Conservation (phyloP, 2,113 vertebrate species). For the Sisor rabdophorus region DNA sequence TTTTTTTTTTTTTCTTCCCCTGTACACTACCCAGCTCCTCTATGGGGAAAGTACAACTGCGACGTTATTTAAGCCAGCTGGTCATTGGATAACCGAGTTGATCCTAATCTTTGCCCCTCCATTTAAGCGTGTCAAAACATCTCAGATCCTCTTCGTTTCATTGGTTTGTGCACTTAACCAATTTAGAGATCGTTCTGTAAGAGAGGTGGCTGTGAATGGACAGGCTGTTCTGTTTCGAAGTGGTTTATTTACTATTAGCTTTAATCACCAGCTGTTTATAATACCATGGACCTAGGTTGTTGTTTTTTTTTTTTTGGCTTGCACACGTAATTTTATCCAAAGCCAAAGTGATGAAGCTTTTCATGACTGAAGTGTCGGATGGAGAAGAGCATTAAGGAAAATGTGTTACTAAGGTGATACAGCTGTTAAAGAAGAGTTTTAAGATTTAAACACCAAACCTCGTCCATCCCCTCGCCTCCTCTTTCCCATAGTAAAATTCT, state of each 20-base stretch:
- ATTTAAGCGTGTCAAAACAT: background rate
- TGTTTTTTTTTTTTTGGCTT: constrained; percentile 38
- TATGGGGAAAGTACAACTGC: background rate
- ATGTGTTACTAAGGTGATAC: background rate
- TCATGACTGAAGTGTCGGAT: background rate
- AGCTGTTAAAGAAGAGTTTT: constrained; percentile 15
- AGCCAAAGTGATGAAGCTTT: constrained; percentile 32
- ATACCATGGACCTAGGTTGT: constrained; percentile 27
- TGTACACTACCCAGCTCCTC: background rate
- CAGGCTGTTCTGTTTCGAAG: background rate
- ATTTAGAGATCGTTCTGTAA: background rate
- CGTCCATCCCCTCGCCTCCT: too few species aligned
- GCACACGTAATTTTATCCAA: constrained; percentile 39
- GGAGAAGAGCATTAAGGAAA: background rate
- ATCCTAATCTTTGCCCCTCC: background rate
- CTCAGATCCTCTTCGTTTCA: background rate
- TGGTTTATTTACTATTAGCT: constrained; percentile 54
- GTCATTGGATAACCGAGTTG: background rate
- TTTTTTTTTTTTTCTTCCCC: background rate
- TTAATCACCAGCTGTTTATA: constrained; percentile 66
- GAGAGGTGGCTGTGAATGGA: background rate
- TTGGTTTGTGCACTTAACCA: constrained; percentile 7
- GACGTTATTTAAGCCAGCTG: background rate
- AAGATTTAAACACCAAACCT: background rate
- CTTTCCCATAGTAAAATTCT: too few species aligned